These are phyloP conservation scores for Stictonetta naevosa DNA, from an alignment of 2,113 vertebrate genomes.

Conservation along the genomic window DNA sequence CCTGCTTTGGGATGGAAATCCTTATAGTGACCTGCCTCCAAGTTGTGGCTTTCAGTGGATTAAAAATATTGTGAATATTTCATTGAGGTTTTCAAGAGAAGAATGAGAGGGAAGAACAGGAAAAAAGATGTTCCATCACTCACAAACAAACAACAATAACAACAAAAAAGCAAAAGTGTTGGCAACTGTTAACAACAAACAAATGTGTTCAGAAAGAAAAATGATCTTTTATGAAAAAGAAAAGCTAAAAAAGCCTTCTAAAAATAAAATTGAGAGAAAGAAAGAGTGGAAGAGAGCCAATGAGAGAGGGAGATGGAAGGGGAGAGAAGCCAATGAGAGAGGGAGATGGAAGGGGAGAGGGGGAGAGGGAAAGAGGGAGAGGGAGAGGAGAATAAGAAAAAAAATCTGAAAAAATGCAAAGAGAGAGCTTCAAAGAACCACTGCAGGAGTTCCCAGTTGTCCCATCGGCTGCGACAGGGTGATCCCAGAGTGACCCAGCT, in stretches of 20 bases:
- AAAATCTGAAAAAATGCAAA: not conserved
- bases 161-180: not conserved
- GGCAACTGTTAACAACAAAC: not conserved
- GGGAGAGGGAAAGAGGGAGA: too few species aligned
- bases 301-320: too few species aligned
- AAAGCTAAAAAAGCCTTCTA: not conserved
- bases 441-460: not conserved
- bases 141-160: not conserved
- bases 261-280: not conserved
- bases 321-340: too few species aligned
- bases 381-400: too few species aligned
- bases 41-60: not conserved
- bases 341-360: too few species aligned
- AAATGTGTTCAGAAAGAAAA: not conserved
- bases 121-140: not conserved
- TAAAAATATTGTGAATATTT: not conserved
- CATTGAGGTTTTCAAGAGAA: not conserved
- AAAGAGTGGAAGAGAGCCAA: too few species aligned
- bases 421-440: not conserved
- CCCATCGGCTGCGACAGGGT: not conserved
- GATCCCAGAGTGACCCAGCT: not conserved
- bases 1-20: not conserved
- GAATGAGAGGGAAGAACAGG: not conserved
- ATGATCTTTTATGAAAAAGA: not conserved
- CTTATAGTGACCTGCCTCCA: not conserved